A percentile compares a stretch with the other conserved stretches of the same genome.
Evolutionary conservation across 2,113 vertebrate genomes (phyloP).

Genomic region (Lipophrys pholis): DNA sequence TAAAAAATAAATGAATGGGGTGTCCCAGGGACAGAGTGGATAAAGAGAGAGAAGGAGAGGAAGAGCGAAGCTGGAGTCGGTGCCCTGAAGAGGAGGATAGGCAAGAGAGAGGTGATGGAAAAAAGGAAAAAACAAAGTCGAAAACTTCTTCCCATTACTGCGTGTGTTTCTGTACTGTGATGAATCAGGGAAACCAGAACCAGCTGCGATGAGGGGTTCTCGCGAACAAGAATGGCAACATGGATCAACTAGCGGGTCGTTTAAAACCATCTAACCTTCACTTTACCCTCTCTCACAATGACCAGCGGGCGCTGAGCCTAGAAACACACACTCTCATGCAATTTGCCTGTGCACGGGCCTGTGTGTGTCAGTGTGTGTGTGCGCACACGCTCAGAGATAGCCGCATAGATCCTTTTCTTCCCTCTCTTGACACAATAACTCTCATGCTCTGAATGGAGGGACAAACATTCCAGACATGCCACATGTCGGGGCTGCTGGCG

Average conservation of each 20-base stretch:
- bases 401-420: conserved; percentile 74
- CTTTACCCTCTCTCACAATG: conserved; percentile 56
- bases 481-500: conserved; percentile 81
- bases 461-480: conserved; percentile 86
- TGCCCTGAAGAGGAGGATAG: conserved; percentile 61
- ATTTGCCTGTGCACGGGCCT: conserved; percentile 27
- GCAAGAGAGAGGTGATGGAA: conserved; percentile 28
- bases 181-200: conserved; percentile 78
- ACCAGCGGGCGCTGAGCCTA: conserved; percentile 55
- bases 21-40: conserved; percentile 79
- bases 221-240: conserved; percentile 48
- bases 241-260: conserved; percentile 63
- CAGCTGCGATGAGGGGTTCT: conserved; percentile 68
- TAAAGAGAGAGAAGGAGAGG: conserved; percentile 54
- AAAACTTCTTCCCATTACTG: conserved; percentile 67
- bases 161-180: conserved; percentile 63
- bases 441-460: conserved; percentile 80
- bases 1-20: conserved; percentile 86
- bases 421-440: conserved; percentile 81
- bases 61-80: conserved; percentile 40
- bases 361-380: not conserved
- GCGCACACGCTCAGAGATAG: conserved; percentile 55
- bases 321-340: conserved; percentile 57
- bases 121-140: conserved; percentile 55
- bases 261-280: conserved; percentile 63